These are phyloP conservation scores for Hybos culiciformis DNA, from an alignment of 2,888 invertebrate genomes.

Conservation along the genomic window DNA sequence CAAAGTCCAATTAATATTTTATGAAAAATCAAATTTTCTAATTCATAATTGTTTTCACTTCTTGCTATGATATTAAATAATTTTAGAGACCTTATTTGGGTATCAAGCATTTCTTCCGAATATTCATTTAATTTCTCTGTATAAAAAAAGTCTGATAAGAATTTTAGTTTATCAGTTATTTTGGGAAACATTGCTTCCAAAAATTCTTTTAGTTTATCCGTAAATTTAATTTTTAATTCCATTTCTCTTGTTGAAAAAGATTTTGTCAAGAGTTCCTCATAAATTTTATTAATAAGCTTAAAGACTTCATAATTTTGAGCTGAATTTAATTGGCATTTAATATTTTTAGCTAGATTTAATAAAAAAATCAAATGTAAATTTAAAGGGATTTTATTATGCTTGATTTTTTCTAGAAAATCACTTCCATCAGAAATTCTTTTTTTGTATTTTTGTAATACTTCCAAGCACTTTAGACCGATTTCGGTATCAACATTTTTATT, in stretches of 20 bases:
- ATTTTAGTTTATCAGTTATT: constrained; percentile 39
- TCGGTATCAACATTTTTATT: neutral
- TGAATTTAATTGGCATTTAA: constrained; percentile 26
- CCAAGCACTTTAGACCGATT: constrained; percentile 14
- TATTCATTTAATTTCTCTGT: constrained; percentile 14
- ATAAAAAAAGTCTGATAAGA: constrained; percentile 44
- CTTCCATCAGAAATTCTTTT: too few species aligned
- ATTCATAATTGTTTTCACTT: constrained; percentile 14
- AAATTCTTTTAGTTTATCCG: constrained; percentile 30
- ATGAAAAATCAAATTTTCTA: constrained; percentile 19
- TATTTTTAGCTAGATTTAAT: constrained; percentile 37
- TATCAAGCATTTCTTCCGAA: constrained; percentile 18
- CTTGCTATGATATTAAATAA: constrained; percentile 22
- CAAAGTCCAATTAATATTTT: constrained; percentile 40
- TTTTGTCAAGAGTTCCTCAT: constrained; percentile 18
- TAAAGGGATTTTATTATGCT: constrained; percentile 39
- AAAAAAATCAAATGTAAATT: constrained; percentile 44
- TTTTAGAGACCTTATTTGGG: constrained; percentile 40
- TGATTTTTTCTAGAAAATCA: too few species aligned
- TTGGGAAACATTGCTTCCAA: constrained; percentile 37
- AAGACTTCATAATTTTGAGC: neutral
- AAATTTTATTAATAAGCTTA: constrained; percentile 18
- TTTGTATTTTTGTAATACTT: constrained; percentile 19
- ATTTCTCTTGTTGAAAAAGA: constrained; percentile 12
- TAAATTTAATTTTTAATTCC: constrained; percentile 21